These are phyloP conservation scores for Metopia argyrocephala DNA, from an alignment of 2,888 invertebrate genomes.

Conservation along the genomic window DNA sequence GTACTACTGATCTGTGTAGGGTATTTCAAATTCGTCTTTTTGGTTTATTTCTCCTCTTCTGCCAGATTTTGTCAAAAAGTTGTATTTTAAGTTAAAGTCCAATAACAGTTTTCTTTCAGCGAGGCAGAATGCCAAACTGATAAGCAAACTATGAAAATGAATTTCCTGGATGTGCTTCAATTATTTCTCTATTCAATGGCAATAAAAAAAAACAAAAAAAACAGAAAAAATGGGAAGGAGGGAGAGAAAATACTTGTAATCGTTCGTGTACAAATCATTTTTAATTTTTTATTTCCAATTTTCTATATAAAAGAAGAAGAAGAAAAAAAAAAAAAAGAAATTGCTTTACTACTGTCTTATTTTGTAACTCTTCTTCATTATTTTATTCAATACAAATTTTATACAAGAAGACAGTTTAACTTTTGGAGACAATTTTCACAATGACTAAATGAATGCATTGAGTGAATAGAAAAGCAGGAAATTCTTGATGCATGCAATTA, in stretches of 20 bases:
- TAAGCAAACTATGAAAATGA: conserved; percentile 63
- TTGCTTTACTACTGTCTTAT: conserved; percentile 5
- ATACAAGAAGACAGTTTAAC: conserved; percentile 30
- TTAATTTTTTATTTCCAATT: conserved; percentile 30
- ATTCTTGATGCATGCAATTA: conserved; percentile 53
- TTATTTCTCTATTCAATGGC: conserved; percentile 58
- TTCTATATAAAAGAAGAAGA: conserved; percentile 17
- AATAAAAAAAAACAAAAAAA: neutral
- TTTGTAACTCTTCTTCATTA: conserved; percentile 16
- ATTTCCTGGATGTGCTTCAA: conserved; percentile 64
- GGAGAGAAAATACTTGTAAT: conserved; percentile 39
- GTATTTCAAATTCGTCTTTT: neutral
- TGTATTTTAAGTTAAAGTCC: conserved; percentile 8
- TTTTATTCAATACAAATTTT: conserved; percentile 55
- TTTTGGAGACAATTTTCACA: conserved; percentile 43
- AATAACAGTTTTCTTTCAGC: conserved; percentile 26
- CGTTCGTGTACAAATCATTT: conserved; percentile 56
- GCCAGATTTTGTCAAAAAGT: conserved; percentile 35
- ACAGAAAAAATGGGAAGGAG: neutral
- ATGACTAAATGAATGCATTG: neutral
- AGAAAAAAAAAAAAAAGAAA: no score
- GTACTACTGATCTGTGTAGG: neutral
- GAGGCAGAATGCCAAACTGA: conserved; percentile 61
- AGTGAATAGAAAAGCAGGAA: conserved; percentile 6
- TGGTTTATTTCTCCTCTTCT: neutral